A percentile compares a stretch with the other conserved stretches of the same genome.
Conservation (phyloP, 2,888 invertebrate species). For the Phyto melanocephala region DNA sequence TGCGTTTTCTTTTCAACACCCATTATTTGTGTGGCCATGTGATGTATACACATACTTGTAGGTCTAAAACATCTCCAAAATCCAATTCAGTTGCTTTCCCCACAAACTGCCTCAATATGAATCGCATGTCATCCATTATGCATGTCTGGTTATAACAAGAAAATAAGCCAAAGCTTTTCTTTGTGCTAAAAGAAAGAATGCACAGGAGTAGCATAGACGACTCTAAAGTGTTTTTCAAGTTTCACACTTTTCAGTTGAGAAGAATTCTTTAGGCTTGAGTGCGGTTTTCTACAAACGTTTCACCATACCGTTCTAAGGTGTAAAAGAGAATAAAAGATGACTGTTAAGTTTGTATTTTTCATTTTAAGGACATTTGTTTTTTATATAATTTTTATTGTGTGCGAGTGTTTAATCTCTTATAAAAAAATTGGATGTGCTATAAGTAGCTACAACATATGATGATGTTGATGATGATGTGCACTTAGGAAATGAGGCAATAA, state of each 20-base stretch:
- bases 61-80: too few relatives aligned
- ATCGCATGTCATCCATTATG: slow-evolving; percentile 11
- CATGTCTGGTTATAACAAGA: not conserved
- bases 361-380: not conserved
- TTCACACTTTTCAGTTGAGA: slow-evolving; percentile 48
- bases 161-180: not conserved
- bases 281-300: slow-evolving; percentile 37
- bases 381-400: not conserved
- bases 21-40: too few relatives aligned
- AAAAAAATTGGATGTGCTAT: not conserved
- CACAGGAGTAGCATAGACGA: not conserved
- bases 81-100: not conserved
- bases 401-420: not conserved
- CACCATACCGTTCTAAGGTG: not conserved
- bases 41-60: too few relatives aligned
- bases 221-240: slow-evolving; percentile 43
- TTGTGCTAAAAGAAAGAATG: not conserved
- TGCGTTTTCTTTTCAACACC: too few relatives aligned
- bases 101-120: not conserved
- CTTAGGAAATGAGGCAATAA: slow-evolving; percentile 15
- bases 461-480: not conserved
- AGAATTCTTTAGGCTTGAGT: slow-evolving; percentile 24
- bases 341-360: not conserved
- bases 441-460: not conserved
- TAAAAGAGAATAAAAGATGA: slow-evolving; percentile 26